phyloP scores from a whole-genome alignment of 2,888 invertebrate genomes.

The Electrophaes corylata region DNA sequence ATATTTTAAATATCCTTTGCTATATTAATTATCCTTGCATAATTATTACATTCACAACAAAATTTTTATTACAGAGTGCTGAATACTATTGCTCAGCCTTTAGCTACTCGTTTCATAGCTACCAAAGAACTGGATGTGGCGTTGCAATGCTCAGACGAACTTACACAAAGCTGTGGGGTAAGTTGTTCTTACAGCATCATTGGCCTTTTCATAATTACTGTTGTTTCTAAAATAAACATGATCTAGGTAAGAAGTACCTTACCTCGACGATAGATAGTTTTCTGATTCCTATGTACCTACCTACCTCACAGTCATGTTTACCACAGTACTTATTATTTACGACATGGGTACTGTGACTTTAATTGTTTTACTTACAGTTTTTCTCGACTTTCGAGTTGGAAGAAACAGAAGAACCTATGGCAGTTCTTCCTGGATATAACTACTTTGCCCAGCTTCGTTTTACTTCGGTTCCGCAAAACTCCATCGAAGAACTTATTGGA shows the following conservation, averaged over 20 bases:
- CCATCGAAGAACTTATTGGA: conserved; percentile 47
- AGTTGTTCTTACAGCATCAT: conserved; percentile 14
- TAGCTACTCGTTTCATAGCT: conserved; percentile 19
- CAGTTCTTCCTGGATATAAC: conserved; percentile 50
- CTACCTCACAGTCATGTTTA: too few relatives aligned
- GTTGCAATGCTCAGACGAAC: conserved; percentile 53
- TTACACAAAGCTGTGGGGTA: conserved; percentile 58
- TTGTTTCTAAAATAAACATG: too few relatives aligned
- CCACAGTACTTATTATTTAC: too few relatives aligned
- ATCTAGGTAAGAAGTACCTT: too few relatives aligned
- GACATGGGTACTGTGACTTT: too few relatives aligned
- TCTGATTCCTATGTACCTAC: too few relatives aligned
- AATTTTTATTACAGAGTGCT: conserved; percentile 7
- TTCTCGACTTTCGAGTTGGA: conserved; percentile 58
- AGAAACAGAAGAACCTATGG: conserved; percentile 49
- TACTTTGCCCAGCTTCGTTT: conserved; percentile 58
- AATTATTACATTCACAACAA: too few relatives aligned
- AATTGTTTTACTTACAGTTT: conserved; percentile 51
- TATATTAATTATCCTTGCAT: too few relatives aligned
- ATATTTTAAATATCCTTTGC: too few relatives aligned
- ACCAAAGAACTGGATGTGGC: conserved; percentile 51
- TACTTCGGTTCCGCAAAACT: conserved; percentile 49
- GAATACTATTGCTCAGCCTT: conserved; percentile 12
- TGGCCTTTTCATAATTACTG: too few relatives aligned
- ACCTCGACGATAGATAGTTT: too few relatives aligned